Evolutionary conservation across 2,797 vertebrate genomes (phyloP).

Genomic region (Peromyscus aztecus): DNA sequence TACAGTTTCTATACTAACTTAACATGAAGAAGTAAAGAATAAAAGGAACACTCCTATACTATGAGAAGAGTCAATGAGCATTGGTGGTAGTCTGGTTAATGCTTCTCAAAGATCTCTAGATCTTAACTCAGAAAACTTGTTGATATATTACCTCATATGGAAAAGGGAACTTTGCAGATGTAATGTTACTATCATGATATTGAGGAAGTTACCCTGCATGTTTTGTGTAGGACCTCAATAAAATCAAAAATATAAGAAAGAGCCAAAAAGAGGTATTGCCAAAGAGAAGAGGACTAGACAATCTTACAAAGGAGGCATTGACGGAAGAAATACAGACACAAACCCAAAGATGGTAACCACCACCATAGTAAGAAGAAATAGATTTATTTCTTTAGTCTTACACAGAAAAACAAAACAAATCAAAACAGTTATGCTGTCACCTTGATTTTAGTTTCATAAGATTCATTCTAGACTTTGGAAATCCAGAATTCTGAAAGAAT

Average conservation of each 20-base stretch:
- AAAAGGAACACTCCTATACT: not conserved
- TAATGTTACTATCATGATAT: not conserved
- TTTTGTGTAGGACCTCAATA: slow-evolving; percentile 13
- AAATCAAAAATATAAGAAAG: not conserved
- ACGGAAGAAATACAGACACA: not conserved
- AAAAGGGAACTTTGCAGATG: not conserved
- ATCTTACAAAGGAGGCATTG: not conserved
- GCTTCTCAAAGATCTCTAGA: not conserved
- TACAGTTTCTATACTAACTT: not conserved
- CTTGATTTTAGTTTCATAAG: not conserved
- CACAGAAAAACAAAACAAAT: not conserved
- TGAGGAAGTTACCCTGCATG: not conserved
- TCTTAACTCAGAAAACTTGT: not conserved
- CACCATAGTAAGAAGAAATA: not conserved
- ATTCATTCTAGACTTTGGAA: not conserved
- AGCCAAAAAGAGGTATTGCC: not conserved
- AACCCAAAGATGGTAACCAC: not conserved
- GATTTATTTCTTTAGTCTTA: not conserved
- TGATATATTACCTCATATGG: not conserved
- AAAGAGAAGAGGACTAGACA: not conserved
- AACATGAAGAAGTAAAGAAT: slow-evolving; percentile 14
- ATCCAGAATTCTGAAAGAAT: slow-evolving; percentile 19
- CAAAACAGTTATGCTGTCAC: not conserved
- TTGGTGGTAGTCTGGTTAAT: not conserved
- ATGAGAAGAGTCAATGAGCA: not conserved